Evolutionary conservation across 2,888 invertebrate genomes (phyloP), one percentile per base, ranked within the genome.

Genomic region (Eupithecia subfuscata): DNA sequence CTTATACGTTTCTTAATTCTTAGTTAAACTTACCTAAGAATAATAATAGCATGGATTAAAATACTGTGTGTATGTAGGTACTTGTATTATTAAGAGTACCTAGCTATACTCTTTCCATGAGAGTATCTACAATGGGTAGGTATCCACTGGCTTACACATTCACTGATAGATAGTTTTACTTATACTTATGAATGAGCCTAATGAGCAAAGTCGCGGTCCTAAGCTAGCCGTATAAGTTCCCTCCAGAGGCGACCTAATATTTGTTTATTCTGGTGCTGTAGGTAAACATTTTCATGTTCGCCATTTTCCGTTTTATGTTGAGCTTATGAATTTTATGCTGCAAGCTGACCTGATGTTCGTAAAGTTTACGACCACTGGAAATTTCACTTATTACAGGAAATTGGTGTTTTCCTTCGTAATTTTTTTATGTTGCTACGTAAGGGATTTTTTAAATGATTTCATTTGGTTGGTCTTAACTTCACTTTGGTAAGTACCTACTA

Each of bases 291-390:
- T 60, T 60, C 60, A 25, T 60, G 60, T 60, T 71, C 30, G 37
- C 74, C 45, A 34, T 70, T 64, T 69, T 48, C 45, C n/a, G 69
- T 69, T 45, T 43, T 45, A 69, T 48, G 69, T 18, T 70, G 34
- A 70, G 52, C 48, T 69, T 34, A 56, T 56, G 70, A 69, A 52
- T 63, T 70, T 40, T 40, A 63, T 18, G 37, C 40, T 40, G 30
- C 25, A 60, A 56, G 70, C 60, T 68, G 68, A 43, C 68, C 43
- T 43, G 67, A 52, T 69, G 40, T 60, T 40, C 70, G 60, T 70
- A 60, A 34, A 70, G 8, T 70, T 70, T 70, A 70, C 40, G 70
- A 60, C 18, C 68, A 22, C 68, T 68, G 43, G 14, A 68, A 43
- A 68, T 68, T 68, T 18, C 43, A 68, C 68, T 68, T 68, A 43